Conservation (phyloP, 2,113 vertebrate genomes). For the Hippocampus mohnikei region DNA sequence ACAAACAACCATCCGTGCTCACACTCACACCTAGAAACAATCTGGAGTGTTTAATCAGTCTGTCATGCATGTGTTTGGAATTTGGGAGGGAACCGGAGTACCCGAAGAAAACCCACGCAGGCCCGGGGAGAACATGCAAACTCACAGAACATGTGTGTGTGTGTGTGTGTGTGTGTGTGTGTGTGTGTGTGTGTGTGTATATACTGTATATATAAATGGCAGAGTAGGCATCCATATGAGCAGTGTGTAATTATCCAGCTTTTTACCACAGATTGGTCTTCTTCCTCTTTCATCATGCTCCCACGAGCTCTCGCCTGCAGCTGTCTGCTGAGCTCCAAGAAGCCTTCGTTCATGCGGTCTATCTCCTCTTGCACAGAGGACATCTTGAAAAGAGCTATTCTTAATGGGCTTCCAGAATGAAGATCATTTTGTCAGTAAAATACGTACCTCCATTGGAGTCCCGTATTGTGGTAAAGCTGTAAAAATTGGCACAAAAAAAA, state of each 20-base stretch:
- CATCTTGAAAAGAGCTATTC: constrained; percentile 39
- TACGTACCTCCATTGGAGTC: constrained; percentile 49
- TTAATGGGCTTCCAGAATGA: background rate
- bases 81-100: too few relatives aligned
- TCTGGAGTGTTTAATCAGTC: too few relatives aligned
- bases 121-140: too few relatives aligned
- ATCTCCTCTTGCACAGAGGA: constrained; percentile 66
- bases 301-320: constrained; percentile 46
- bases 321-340: constrained; percentile 66
- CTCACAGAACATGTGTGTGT: too few relatives aligned
- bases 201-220: too few relatives aligned
- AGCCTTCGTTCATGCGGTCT: constrained; percentile 70
- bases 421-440: background rate
- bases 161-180: too few relatives aligned
- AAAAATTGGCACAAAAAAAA: constrained; percentile 7
- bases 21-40: too few relatives aligned
- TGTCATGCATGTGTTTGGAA: too few relatives aligned
- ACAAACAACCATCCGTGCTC: too few relatives aligned
- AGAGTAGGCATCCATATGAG: background rate
- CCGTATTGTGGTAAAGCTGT: constrained; percentile 50
- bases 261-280: constrained; percentile 49
- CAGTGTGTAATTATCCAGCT: constrained; percentile 12
- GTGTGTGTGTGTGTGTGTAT: too few relatives aligned
- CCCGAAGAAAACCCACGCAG: too few relatives aligned
- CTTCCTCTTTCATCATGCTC: constrained; percentile 26